These are phyloP conservation scores for Glyphotaelius pellucidus DNA, from an alignment of 2,888 invertebrate genomes.

Conservation along the genomic window DNA sequence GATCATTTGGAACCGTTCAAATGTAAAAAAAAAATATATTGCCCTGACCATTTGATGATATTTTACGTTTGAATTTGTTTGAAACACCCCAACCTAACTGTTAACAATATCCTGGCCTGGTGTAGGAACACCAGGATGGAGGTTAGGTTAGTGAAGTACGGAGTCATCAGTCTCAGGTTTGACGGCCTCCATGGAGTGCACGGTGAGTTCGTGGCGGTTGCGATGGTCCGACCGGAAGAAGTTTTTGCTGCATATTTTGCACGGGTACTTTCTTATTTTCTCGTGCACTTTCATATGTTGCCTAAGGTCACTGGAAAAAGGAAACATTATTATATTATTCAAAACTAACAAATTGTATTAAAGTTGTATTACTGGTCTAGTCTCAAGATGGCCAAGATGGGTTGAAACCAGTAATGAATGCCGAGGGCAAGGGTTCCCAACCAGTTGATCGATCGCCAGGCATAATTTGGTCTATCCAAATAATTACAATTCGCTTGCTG, in stretches of 20 bases:
- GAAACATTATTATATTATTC: background rate
- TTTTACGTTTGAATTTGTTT: too few species aligned
- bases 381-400: too few species aligned
- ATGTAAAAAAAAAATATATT: too few species aligned
- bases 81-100: background rate
- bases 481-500: too few species aligned
- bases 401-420: too few species aligned
- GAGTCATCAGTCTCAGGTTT: constrained; percentile 46
- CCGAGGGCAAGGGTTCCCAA: too few species aligned
- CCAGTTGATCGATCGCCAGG: too few species aligned
- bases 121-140: background rate
- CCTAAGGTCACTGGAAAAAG: constrained; percentile 43
- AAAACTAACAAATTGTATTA: background rate
- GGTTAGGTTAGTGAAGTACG: background rate
- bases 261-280: constrained; percentile 55
- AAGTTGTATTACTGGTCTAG: too few species aligned
- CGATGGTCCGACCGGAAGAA: constrained; percentile 59
- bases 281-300: constrained; percentile 56
- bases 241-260: constrained; percentile 53
- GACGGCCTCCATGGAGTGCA: constrained; percentile 52
- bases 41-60: too few species aligned
- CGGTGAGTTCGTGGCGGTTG: constrained; percentile 52
- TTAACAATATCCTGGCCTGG: background rate
- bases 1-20: too few species aligned
- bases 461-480: too few species aligned